Evolutionary conservation across 2,797 vertebrate genomes (phyloP).

Genomic region (Jordanella pulchra): DNA sequence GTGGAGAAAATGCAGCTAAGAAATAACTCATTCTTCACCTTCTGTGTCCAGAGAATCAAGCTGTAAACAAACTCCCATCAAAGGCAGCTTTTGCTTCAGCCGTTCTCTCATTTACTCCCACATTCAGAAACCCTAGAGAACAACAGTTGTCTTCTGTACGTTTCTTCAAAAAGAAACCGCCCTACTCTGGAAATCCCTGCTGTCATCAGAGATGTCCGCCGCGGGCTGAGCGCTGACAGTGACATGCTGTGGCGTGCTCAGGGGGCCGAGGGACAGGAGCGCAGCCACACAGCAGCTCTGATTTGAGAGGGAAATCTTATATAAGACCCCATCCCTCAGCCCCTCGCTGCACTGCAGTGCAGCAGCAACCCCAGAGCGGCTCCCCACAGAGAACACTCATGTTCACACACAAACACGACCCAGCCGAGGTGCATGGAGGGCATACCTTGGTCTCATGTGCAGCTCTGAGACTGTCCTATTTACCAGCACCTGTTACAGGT

Average conservation of each 20-base stretch:
- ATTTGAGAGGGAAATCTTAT: slow-evolving; percentile 70
- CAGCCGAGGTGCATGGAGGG: slow-evolving; percentile 17
- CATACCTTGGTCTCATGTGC: background rate
- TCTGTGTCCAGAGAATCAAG: background rate
- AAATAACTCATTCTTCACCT: too few relatives aligned
- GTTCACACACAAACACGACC: slow-evolving; percentile 4
- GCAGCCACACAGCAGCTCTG: slow-evolving; percentile 26
- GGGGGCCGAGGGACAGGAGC: background rate
- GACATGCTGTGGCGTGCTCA: slow-evolving; percentile 5
- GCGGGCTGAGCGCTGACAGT: slow-evolving; percentile 24
- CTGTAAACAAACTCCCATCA: background rate
- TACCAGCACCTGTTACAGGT: slow-evolving; percentile 45
- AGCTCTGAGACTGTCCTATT: slow-evolving; percentile 24
- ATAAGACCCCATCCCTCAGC: slow-evolving; percentile 66
- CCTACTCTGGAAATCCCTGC: background rate
- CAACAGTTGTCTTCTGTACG: background rate
- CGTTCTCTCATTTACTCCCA: background rate
- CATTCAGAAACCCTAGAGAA: background rate
- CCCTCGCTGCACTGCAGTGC: slow-evolving; percentile 71
- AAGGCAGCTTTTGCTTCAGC: background rate
- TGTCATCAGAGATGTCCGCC: slow-evolving; percentile 16
- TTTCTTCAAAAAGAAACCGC: background rate
- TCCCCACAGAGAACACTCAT: slow-evolving; percentile 19
- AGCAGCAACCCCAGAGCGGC: slow-evolving; percentile 67
- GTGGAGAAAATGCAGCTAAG: background rate